phyloP scores from a whole-genome alignment of 2,888 invertebrate species.

The Thumatha senex region DNA sequence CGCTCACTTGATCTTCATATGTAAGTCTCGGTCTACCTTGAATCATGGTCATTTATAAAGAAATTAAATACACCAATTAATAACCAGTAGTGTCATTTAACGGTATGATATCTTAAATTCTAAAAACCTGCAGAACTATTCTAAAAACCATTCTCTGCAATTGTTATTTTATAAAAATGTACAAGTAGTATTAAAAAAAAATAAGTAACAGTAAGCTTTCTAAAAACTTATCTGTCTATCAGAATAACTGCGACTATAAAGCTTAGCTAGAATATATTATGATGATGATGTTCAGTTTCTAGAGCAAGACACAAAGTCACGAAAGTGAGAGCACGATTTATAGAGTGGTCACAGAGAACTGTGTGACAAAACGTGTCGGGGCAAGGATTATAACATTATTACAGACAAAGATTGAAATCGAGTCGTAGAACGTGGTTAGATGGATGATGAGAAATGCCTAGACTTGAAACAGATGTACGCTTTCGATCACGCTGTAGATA shows the following conservation, averaged over 20 bases:
- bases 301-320: conserved; percentile 51
- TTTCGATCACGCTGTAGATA: background rate
- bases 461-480: background rate
- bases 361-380: conserved; percentile 19
- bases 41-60: too few species aligned
- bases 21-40: too few species aligned
- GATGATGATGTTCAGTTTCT: conserved; percentile 45
- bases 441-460: background rate
- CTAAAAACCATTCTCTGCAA: background rate
- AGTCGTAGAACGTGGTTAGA: conserved; percentile 1
- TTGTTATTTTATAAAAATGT: background rate
- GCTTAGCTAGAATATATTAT: conserved; percentile 50
- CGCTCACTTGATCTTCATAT: too few species aligned
- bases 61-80: too few species aligned
- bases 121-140: too few species aligned
- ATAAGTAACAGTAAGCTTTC: conserved; percentile 30
- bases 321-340: conserved; percentile 48
- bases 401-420: conserved; percentile 10
- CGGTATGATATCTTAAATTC: too few species aligned
- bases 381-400: conserved; percentile 6
- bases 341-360: conserved; percentile 10
- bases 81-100: too few species aligned
- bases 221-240: conserved; percentile 46
- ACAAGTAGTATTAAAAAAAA: background rate
- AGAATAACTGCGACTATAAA: conserved; percentile 46